phyloP scores from a whole-genome alignment of 1,140 invertebrate genomes.

The Drosophila carrolli region DNA sequence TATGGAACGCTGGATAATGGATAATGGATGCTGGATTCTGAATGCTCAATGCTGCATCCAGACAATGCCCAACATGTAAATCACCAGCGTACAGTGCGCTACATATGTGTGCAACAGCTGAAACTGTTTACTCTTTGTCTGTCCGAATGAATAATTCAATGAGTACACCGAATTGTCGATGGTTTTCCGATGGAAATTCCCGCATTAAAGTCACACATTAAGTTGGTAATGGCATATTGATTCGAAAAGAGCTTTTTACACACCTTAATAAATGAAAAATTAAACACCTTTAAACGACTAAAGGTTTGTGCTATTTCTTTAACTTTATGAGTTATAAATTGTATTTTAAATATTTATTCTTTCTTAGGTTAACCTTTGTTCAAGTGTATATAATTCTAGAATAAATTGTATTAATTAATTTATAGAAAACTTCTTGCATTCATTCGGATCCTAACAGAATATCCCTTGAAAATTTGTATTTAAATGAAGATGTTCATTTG shows the following conservation, averaged over 20 bases:
- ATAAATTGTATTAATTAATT: no score
- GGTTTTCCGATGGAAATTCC: conserved; percentile 4
- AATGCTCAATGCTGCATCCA: conserved; percentile 10
- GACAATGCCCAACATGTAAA: conserved; percentile 36
- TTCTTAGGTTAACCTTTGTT: no score
- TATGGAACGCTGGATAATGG: conserved; percentile 38
- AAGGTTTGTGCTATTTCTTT: no score
- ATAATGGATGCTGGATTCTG: conserved; percentile 10
- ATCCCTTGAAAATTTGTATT: no score
- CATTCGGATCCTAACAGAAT: no score
- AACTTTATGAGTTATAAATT: no score
- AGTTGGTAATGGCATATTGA: background rate
- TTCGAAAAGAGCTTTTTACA: background rate
- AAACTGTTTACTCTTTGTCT: conserved; percentile 9
- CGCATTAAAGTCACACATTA: conserved; percentile 4
- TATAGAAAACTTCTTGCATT: no score
- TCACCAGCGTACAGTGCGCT: conserved; percentile 22
- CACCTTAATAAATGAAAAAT: no score
- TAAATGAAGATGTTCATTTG: background rate
- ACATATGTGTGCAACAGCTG: conserved; percentile 20
- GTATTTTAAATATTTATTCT: no score
- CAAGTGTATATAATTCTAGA: no score
- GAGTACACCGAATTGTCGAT: background rate
- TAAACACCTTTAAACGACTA: no score
- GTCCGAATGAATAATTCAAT: conserved; percentile 18